A percentile compares a stretch with the other conserved stretches of the same genome.
These are phyloP conservation scores for Cydia splendana DNA, from an alignment of 1,140 invertebrate species.

Conservation along the genomic window DNA sequence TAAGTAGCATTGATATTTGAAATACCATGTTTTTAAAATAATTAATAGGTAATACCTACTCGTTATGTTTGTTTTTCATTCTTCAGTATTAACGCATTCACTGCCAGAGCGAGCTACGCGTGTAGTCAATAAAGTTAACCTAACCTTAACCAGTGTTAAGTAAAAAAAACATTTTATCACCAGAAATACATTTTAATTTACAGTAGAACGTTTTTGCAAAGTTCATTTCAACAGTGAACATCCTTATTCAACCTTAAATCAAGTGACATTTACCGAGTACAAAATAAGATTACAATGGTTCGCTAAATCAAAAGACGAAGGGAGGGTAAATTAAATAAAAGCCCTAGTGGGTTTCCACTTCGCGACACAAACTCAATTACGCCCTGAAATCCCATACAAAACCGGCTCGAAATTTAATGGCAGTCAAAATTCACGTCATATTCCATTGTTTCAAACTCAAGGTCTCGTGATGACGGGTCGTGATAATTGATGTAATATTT, in stretches of 20 bases:
- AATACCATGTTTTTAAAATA: too few species aligned
- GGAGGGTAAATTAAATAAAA: constrained; percentile 5
- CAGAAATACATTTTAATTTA: too few species aligned
- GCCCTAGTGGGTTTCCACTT: constrained; percentile 6
- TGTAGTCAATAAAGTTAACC: too few species aligned
- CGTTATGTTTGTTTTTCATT: too few species aligned
- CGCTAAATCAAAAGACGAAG: not conserved
- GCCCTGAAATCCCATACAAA: not conserved
- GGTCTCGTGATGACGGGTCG: not conserved
- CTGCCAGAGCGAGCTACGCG: too few species aligned
- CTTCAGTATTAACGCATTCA: too few species aligned
- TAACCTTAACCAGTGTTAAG: too few species aligned
- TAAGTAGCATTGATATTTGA: too few species aligned
- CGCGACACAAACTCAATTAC: constrained; percentile 2
- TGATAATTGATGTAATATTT: constrained; percentile 7
- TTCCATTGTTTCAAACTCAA: constrained; percentile 3
- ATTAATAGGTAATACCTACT: too few species aligned
- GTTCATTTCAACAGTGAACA: not conserved
- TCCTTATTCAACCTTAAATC: not conserved
- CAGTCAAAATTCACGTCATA: not conserved
- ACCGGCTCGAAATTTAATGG: not conserved
- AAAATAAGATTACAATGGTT: not conserved
- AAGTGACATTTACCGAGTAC: not conserved
- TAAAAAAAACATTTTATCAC: too few species aligned
- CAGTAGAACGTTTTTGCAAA: too few species aligned